Base-by-base conservation (phyloP, 2,797 vertebrate species). In the Ataeniobius toweri region DNA sequence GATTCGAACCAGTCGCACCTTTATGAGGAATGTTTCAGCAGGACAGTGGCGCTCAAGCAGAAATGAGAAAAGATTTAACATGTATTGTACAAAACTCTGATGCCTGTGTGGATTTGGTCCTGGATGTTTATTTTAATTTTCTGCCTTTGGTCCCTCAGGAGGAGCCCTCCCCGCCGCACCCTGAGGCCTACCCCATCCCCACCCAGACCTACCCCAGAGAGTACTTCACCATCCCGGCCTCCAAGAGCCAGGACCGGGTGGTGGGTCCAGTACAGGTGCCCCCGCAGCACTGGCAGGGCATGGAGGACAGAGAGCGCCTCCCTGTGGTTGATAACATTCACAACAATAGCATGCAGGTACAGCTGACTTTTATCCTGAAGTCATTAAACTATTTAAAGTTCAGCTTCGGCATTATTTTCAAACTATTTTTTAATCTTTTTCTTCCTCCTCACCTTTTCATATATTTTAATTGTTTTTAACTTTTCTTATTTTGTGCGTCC, bases 111-210 rank as follows among this genome's bases (percentile, higher is more conserved):
- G 65, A 63, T 36, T 36, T 36, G 36, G 31, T 3, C 24, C 39
- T 46, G 46, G 13, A 74, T 46, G 74, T 77, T n/a, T n/a, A 39
- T 46, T 51, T 16, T 6, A n/a, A 53, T 46, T 70, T 53, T 76
- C 2, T 85, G 16, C 20, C 50, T 61, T 53, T 13, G 41, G 1
- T 75, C 44, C 6, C 1, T 20, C 86, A 99, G 98, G 98, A 99
- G 44, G 96, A 98, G 91, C 93, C 92, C 18, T 95, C 96, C 8
- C 96, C 97, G 8, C 94, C 97, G 3, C 94, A 87, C 81, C 97
- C 97, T 1, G 98, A 99, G 90, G 98, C 97, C 58, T 99, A 99
- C 89, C 98, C 98, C 77, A 98, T 99, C 90, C 98, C 98, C 78
- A 99, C 98, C 31, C 97, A 99, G 93, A 98, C 98, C 0, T 99